Conservation (phyloP, 2,113 vertebrate genomes). For the Zosterops pallidus region DNA sequence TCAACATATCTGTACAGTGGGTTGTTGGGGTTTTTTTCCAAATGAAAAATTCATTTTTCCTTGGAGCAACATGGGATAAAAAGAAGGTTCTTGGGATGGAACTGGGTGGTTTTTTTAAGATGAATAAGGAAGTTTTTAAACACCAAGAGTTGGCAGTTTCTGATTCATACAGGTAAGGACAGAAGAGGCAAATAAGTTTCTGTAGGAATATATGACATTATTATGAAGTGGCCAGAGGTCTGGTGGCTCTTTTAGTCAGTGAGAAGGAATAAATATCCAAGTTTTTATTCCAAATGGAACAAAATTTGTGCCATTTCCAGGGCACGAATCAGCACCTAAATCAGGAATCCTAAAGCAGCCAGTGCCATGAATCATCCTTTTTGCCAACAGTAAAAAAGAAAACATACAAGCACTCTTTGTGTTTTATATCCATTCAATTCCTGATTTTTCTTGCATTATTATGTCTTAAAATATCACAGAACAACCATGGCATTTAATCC, state of each 20-base stretch:
- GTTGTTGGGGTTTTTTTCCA: neutral
- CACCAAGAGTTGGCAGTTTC: neutral
- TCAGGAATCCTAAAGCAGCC: neutral
- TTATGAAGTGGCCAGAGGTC: slow-evolving; percentile 17
- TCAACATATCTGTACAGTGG: neutral
- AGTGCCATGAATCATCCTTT: slow-evolving; percentile 39
- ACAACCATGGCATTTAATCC: slow-evolving; percentile 62
- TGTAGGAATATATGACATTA: neutral
- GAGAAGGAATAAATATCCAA: neutral
- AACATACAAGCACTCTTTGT: neutral
- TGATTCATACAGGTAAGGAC: neutral
- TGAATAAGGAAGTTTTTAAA: neutral
- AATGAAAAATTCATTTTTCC: neutral
- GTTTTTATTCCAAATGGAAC: neutral
- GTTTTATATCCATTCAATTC: neutral
- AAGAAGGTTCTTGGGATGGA: neutral
- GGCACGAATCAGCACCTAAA: slow-evolving; percentile 40
- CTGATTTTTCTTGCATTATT: neutral
- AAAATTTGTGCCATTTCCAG: neutral
- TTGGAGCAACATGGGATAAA: neutral
- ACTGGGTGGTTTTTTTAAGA: neutral
- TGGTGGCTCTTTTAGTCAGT: slow-evolving; percentile 38
- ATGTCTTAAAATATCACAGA: slow-evolving; percentile 62
- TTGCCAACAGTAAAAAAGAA: slow-evolving; percentile 28
- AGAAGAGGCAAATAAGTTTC: neutral